Conservation (phyloP, 2,797 vertebrate species). For the Epinephelus coioides region DNA sequence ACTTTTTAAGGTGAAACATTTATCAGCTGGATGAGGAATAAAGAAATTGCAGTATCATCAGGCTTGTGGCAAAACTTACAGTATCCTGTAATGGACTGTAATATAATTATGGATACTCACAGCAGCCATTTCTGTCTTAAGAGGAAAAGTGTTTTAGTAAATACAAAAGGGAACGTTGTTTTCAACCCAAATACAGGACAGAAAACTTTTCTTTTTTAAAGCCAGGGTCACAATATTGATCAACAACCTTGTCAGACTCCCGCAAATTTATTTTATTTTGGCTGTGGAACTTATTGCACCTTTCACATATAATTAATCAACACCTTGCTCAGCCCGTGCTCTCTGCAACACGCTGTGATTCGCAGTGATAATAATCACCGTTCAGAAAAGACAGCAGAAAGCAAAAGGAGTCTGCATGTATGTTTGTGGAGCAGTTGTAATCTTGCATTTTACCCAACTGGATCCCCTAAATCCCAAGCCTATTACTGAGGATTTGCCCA, state of each 20-base stretch:
- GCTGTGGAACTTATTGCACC: background rate
- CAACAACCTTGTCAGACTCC: background rate
- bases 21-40: background rate
- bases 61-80: background rate
- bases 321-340: background rate
- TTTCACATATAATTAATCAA: background rate
- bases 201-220: background rate
- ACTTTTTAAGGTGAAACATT: background rate
- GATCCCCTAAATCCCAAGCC: slow-evolving; percentile 85
- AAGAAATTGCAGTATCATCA: background rate
- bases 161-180: background rate
- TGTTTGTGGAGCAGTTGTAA: slow-evolving; percentile 73
- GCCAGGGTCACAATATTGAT: background rate
- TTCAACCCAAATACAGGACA: slow-evolving; percentile 6
- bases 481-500: slow-evolving; percentile 84
- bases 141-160: background rate
- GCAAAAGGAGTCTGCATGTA: slow-evolving; percentile 54
- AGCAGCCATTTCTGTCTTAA: background rate
- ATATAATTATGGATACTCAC: background rate
- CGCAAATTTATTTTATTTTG: background rate
- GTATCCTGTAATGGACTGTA: background rate
- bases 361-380: background rate
- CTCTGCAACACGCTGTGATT: background rate
- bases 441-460: slow-evolving; percentile 78
- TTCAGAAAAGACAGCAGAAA: slow-evolving; percentile 42